Percentiles rank a stretch among this genome's conserved stretches.
phyloP scores from a whole-genome alignment of 2,113 vertebrate species.

The Syngnathus floridae region DNA sequence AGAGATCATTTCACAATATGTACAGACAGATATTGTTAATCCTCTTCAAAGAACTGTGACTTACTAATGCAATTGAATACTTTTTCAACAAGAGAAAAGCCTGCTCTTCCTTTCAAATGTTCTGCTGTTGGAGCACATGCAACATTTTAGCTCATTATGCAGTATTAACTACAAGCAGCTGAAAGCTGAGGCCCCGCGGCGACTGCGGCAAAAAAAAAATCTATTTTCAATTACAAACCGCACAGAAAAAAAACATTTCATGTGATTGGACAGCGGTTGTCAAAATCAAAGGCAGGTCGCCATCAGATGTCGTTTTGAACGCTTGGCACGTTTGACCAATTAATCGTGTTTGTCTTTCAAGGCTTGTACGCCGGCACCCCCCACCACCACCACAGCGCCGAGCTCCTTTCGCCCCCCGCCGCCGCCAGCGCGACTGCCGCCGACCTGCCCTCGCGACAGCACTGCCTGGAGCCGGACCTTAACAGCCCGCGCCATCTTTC shows the following conservation, averaged over 20 bases:
- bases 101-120: slow-evolving; percentile 20
- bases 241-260: slow-evolving; percentile 47
- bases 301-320: slow-evolving; percentile 63
- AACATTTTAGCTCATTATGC: slow-evolving; percentile 50
- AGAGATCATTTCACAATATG: too few relatives aligned
- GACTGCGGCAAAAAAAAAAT: slow-evolving; percentile 34
- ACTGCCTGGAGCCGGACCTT: slow-evolving; percentile 76
- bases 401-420: slow-evolving; percentile 71
- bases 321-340: slow-evolving; percentile 55
- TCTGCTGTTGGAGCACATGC: slow-evolving; percentile 40
- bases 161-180: slow-evolving; percentile 42
- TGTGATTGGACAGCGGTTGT: slow-evolving; percentile 64
- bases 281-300: slow-evolving; percentile 63
- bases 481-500: slow-evolving; percentile 81
- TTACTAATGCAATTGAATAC: too few relatives aligned
- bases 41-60: too few relatives aligned
- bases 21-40: not conserved
- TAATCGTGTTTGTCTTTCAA: slow-evolving; percentile 75
- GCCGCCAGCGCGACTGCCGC: slow-evolving; percentile 52
- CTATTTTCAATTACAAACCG: slow-evolving; percentile 63
- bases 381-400: slow-evolving; percentile 72
- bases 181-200: slow-evolving; percentile 37
- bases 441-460: slow-evolving; percentile 74
- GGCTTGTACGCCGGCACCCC: slow-evolving; percentile 81
- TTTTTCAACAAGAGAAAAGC: not conserved